These are phyloP conservation scores for Podotricha telesiphe DNA, from an alignment of 2,888 invertebrate species.

Conservation along the genomic window DNA sequence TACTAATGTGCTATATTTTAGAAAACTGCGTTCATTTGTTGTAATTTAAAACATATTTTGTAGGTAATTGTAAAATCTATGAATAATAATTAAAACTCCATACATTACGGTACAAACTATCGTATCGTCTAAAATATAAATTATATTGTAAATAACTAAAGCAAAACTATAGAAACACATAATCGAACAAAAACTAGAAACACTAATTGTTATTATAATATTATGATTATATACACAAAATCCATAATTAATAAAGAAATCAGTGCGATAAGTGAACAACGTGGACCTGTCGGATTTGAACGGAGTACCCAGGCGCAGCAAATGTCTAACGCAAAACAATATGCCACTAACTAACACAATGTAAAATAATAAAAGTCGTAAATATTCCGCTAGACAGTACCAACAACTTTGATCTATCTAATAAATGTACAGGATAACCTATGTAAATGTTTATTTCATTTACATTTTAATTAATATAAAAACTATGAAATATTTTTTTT, in stretches of 20 bases:
- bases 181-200: slow-evolving; percentile 36
- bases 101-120: slow-evolving; percentile 50
- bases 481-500: slow-evolving; percentile 58
- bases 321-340: slow-evolving; percentile 31
- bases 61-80: slow-evolving; percentile 30
- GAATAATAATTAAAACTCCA: slow-evolving; percentile 13
- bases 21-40: slow-evolving; percentile 44
- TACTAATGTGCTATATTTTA: slow-evolving; percentile 55
- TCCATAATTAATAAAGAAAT: slow-evolving; percentile 22
- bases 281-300: slow-evolving; percentile 42
- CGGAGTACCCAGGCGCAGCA: slow-evolving; percentile 39
- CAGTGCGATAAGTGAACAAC: slow-evolving; percentile 25
- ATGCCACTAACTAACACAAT: slow-evolving; percentile 52
- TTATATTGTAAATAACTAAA: slow-evolving; percentile 52
- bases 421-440: slow-evolving; percentile 57
- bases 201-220: slow-evolving; percentile 11
- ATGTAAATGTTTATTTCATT: slow-evolving; percentile 66
- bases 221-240: slow-evolving; percentile 30
- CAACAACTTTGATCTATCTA: slow-evolving; percentile 72
- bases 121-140: slow-evolving; percentile 42
- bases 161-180: slow-evolving; percentile 38
- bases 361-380: slow-evolving; percentile 41
- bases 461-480: slow-evolving; percentile 65
- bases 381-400: slow-evolving; percentile 42
- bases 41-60: slow-evolving; percentile 40